Conservation (phyloP, 2,888 invertebrate species). For the Fragum whitleyi region DNA sequence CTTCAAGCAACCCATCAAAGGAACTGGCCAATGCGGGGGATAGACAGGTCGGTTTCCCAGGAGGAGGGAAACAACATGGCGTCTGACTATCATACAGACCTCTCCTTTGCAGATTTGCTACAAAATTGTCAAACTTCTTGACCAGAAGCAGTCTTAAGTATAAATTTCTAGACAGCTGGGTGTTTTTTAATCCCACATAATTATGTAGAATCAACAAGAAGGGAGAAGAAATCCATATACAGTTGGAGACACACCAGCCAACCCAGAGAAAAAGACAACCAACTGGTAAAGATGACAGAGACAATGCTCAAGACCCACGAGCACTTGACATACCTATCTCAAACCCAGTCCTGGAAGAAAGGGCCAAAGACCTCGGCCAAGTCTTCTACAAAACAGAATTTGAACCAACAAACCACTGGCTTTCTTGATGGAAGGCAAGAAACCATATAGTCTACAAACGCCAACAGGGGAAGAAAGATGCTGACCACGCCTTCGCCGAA, state of each 20-base stretch:
- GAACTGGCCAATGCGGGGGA: too few relatives aligned
- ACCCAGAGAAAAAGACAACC: neutral
- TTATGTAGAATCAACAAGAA: neutral
- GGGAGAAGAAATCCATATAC: neutral
- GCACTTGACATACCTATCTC: neutral
- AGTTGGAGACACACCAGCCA: neutral
- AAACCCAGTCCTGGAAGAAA: neutral
- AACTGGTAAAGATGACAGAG: neutral
- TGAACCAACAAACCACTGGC: neutral
- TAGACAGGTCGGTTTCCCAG: too few relatives aligned
- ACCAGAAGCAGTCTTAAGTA: neutral
- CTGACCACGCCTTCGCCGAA: conserved; percentile 31
- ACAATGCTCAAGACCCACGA: neutral
- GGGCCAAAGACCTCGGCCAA: neutral
- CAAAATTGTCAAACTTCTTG: neutral
- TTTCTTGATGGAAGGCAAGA: conserved; percentile 42
- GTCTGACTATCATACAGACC: neutral
- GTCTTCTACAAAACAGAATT: neutral
- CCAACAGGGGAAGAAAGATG: conserved; percentile 41
- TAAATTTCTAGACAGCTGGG: neutral
- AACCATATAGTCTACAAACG: conserved; percentile 31
- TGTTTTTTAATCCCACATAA: neutral
- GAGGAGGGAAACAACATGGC: too few relatives aligned
- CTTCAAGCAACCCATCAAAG: too few relatives aligned
- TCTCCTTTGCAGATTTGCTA: neutral